These are phyloP conservation scores for Cichlasoma orientale DNA, from an alignment of 2,797 vertebrate species.

Conservation along the genomic window DNA sequence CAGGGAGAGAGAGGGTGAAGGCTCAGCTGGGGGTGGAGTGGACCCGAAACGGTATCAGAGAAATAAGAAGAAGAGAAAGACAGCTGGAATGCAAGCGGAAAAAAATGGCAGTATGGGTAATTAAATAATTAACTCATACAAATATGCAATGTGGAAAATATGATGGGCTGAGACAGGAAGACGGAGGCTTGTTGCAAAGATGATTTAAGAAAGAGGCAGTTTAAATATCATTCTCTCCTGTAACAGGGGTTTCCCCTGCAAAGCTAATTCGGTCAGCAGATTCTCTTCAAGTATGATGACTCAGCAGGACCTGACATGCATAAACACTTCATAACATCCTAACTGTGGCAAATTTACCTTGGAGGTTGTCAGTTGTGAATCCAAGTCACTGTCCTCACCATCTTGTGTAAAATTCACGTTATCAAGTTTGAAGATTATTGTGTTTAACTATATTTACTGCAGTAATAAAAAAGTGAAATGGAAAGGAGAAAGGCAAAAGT, in stretches of 20 bases:
- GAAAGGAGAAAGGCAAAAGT: background rate
- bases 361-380: background rate
- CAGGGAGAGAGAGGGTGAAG: conserved; percentile 31
- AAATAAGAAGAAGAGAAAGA: background rate
- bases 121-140: background rate
- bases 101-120: background rate
- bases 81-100: background rate
- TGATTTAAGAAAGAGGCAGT: background rate
- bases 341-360: background rate
- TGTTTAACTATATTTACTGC: background rate
- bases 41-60: conserved; percentile 10
- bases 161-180: background rate
- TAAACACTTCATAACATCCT: conserved; percentile 5
- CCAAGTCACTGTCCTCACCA: background rate
- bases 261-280: conserved; percentile 50
- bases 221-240: conserved; percentile 42
- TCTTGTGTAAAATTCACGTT: too few species aligned
- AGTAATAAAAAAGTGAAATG: background rate
- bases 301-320: conserved; percentile 30
- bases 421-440: background rate
- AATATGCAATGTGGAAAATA: background rate
- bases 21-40: conserved; percentile 13
- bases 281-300: conserved; percentile 46
- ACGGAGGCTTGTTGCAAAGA: background rate
- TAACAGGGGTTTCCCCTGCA: conserved; percentile 43